Conservation (phyloP, 2,888 invertebrate species). For the Galerucella nymphaeae region DNA sequence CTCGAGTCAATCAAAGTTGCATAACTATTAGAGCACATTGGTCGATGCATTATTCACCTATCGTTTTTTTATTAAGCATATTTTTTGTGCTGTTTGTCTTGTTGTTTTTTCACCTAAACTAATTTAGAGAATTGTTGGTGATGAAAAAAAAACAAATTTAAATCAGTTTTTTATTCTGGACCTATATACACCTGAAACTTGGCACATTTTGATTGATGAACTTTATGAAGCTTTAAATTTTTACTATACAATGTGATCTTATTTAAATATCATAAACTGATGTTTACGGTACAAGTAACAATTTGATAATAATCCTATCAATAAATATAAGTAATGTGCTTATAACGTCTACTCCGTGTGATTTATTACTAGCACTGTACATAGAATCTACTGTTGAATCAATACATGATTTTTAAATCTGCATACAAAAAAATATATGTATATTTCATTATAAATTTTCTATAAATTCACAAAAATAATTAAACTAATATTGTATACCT, state of each 20-base stretch:
- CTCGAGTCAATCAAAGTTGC: not conserved
- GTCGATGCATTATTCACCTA: not conserved
- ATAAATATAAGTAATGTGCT: not conserved
- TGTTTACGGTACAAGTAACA: not conserved
- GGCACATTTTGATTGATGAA: conserved; percentile 17
- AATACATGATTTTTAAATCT: not conserved
- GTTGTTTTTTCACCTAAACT: too few relatives aligned
- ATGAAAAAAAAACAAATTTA: too few relatives aligned
- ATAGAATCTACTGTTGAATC: not conserved
- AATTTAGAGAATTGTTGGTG: too few relatives aligned
- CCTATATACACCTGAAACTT: conserved; percentile 8
- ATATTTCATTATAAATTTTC: not conserved
- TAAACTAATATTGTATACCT: not conserved
- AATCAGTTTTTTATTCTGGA: conserved; percentile 13
- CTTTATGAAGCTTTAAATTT: conserved; percentile 14
- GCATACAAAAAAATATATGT: conserved; percentile 9
- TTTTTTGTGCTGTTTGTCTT: too few relatives aligned
- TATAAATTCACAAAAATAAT: not conserved
- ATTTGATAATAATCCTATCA: not conserved
- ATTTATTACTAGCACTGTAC: conserved; percentile 1
- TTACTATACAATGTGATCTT: not conserved
- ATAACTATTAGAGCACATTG: not conserved
- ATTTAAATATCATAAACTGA: conserved; percentile 6
- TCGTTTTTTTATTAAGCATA: too few relatives aligned
- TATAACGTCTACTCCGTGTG: too few relatives aligned